Percentiles rank a stretch among this genome's conserved stretches.
Evolutionary conservation across 2,888 invertebrate genomes (phyloP).

Genomic region (Drosophila sordidula): DNA sequence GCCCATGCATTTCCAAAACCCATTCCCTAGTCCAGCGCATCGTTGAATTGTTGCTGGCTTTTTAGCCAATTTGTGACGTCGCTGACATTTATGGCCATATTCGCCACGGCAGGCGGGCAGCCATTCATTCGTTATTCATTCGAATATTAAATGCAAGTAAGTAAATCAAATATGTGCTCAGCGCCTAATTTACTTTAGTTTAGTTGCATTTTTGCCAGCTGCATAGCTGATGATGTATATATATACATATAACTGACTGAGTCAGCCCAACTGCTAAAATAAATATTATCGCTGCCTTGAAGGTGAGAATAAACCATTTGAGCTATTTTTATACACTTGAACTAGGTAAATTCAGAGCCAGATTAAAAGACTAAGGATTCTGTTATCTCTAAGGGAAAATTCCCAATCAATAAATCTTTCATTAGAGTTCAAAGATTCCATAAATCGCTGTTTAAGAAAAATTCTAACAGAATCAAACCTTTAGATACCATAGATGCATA

Average conservation of each 20-base stretch:
- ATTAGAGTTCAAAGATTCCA: too few species aligned
- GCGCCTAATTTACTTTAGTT: slow-evolving; percentile 69
- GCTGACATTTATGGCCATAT: slow-evolving; percentile 73
- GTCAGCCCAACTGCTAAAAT: slow-evolving; percentile 7
- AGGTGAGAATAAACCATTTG: slow-evolving; percentile 2
- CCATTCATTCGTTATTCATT: slow-evolving; percentile 33
- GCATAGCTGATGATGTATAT: slow-evolving; percentile 40
- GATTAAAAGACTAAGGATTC: too few species aligned
- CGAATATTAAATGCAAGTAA: slow-evolving; percentile 71
- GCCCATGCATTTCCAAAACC: slow-evolving; percentile 21
- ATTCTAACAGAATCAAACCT: too few species aligned
- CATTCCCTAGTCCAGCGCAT: slow-evolving; percentile 11
- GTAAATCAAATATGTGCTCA: slow-evolving; percentile 69
- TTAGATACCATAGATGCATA: too few species aligned
- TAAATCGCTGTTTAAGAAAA: too few species aligned
- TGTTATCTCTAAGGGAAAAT: too few species aligned
- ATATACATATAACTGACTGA: background rate
- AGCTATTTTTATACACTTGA: background rate
- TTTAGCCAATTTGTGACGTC: slow-evolving; percentile 73
- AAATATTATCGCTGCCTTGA: background rate
- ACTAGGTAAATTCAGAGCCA: too few species aligned
- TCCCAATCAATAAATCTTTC: too few species aligned
- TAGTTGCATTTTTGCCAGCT: slow-evolving; percentile 62
- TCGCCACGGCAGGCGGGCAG: slow-evolving; percentile 23
- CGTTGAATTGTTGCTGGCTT: slow-evolving; percentile 65